A percentile compares a stretch with the other conserved stretches of the same genome.
These are phyloP conservation scores for Caenorhabditis uteleia DNA, from an alignment of 2,888 invertebrate genomes.

Conservation along the genomic window DNA sequence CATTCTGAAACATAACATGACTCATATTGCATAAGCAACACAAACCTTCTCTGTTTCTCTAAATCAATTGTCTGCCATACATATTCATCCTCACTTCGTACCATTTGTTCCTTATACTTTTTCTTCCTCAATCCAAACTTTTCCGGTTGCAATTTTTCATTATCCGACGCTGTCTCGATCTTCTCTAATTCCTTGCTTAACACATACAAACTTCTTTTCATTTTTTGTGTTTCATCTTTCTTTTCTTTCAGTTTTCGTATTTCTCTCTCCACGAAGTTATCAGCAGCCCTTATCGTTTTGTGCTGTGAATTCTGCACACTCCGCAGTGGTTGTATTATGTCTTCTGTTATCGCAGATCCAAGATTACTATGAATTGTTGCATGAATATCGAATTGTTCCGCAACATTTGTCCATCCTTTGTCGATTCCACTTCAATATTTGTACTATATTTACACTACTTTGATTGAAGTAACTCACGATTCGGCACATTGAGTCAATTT, in stretches of 20 bases:
- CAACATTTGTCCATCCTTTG: constrained; percentile 56
- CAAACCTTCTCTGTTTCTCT: constrained; percentile 51
- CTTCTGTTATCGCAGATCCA: constrained; percentile 55
- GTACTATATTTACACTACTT: background rate
- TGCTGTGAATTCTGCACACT: constrained; percentile 51
- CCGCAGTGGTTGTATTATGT: constrained; percentile 56
- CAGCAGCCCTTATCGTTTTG: constrained; percentile 50
- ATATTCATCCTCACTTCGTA: constrained; percentile 49
- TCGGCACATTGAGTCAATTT: constrained; percentile 44
- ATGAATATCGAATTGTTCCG: constrained; percentile 59
- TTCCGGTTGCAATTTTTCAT: constrained; percentile 19
- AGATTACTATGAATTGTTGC: constrained; percentile 61
- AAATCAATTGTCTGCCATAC: constrained; percentile 53
- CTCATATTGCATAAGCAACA: background rate
- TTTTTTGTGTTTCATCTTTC: constrained; percentile 47
- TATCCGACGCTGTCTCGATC: constrained; percentile 39
- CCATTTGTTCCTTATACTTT: constrained; percentile 48
- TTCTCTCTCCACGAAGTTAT: constrained; percentile 44
- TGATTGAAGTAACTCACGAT: constrained; percentile 28
- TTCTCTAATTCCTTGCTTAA: constrained; percentile 52
- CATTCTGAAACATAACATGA: constrained; percentile 24
- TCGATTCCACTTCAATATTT: constrained; percentile 50
- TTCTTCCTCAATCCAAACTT: constrained; percentile 40
- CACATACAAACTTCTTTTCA: constrained; percentile 49
- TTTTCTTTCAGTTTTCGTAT: constrained; percentile 51